Evolutionary conservation across 2,888 invertebrate species (phyloP), one percentile per base, ranked within the genome.

Genomic region (Diaprepes abbreviatus): DNA sequence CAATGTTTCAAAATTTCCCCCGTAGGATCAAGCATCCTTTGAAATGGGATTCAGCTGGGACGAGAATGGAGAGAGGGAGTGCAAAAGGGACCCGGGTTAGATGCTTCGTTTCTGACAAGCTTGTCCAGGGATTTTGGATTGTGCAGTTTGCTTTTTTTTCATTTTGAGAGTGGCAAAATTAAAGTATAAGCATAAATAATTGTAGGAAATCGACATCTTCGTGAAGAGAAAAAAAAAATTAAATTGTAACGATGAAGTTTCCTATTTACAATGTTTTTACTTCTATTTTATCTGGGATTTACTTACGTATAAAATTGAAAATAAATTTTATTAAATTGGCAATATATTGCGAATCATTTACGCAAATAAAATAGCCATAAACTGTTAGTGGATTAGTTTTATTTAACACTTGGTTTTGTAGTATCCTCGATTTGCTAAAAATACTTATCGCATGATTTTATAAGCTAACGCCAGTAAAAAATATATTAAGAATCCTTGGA

Each of bases 1-100:
- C 58, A 66, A 66, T 59, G 59, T 66, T 66, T 66, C 66, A 52
- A 66, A 66, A 59, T 66, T 66, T 66, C 38, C 59, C 66, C 58
- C 59, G 66, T 52, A 59, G 65, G 57, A 65, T 52, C 50, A 50
- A 36, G 50, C 57, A 54, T 57, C 65, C 45, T 62, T 52, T 57
- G 57, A 45, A 48, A 48, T 35, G 48, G 57, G 57, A 40, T 63
- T 63, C 62, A 24, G 52, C 52, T 52, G 62, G 52, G 62, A 63
- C 31, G 36, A 38, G 36, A 5, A 31, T 17, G 35, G 33, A 33
- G 48, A 33, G 40, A 21, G 57, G 58, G 40, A 14, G 58, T 58
- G 43, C 14, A 31, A 43, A 19, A 38, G 58, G 16, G 17, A 10
- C 28, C 14, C 12, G 38, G 6, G 16, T 17, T 55, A 36, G 54